phyloP scores from a whole-genome alignment of 2,888 invertebrate species.

The Agonopterix arenella region DNA sequence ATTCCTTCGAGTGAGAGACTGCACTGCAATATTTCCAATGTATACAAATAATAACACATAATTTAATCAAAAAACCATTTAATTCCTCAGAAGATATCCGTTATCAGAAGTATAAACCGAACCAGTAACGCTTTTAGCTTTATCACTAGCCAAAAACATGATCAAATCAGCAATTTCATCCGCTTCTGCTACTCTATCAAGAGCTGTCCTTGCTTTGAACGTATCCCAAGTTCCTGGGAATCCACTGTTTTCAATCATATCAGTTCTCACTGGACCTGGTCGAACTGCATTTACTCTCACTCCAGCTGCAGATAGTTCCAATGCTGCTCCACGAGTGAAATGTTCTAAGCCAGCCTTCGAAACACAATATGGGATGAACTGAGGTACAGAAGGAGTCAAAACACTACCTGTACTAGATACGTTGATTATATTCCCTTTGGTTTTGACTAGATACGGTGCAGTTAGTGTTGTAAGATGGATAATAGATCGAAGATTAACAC shows the following conservation, averaged over 20 bases:
- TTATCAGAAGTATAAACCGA: constrained; percentile 18
- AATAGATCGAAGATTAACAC: constrained; percentile 22
- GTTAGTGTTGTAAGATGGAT: constrained; percentile 23
- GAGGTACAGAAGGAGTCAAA: constrained; percentile 3
- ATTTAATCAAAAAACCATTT: not conserved
- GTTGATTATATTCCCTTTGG: constrained; percentile 32
- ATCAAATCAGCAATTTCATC: constrained; percentile 30
- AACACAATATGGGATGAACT: constrained; percentile 15
- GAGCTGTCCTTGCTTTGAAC: constrained; percentile 11
- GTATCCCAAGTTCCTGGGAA: constrained; percentile 13
- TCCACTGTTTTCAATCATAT: constrained; percentile 19
- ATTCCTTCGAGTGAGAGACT: too few species aligned
- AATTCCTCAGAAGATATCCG: constrained; percentile 11
- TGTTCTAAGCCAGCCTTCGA: constrained; percentile 30
- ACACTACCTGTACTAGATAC: constrained; percentile 23
- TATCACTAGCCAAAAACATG: constrained; percentile 28
- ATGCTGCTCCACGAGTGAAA: constrained; percentile 24
- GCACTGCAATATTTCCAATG: too few species aligned
- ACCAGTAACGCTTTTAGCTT: constrained; percentile 21
- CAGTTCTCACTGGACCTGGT: constrained; percentile 66
- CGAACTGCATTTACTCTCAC: constrained; percentile 74
- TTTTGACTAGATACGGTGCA: constrained; percentile 24
- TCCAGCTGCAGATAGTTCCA: constrained; percentile 22
- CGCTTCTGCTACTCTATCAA: constrained; percentile 20
- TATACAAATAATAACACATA: too few species aligned